phyloP scores from a whole-genome alignment of 2,888 invertebrate species.

The Xanthia togata region DNA sequence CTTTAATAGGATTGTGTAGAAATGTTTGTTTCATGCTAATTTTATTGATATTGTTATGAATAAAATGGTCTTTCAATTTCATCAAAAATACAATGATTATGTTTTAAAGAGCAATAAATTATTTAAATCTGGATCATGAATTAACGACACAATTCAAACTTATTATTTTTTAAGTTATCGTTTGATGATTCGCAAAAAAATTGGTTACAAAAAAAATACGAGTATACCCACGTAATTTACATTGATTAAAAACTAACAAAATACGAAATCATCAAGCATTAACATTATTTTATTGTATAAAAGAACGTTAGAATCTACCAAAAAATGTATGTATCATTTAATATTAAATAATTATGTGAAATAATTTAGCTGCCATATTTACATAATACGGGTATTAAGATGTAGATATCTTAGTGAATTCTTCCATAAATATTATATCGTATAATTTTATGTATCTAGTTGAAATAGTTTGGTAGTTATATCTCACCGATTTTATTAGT shows the following conservation, averaged over 20 bases:
- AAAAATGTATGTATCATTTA: conserved; percentile 43
- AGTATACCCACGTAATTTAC: not conserved
- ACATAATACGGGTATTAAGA: conserved; percentile 73
- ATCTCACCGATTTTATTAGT: conserved; percentile 68
- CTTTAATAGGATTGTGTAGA: conserved; percentile 29
- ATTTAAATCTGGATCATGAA: not conserved
- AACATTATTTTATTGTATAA: conserved; percentile 13
- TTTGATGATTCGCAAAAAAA: not conserved
- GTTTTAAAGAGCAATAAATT: not conserved
- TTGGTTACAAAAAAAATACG: not conserved
- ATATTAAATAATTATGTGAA: conserved; percentile 21
- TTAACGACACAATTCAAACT: not conserved
- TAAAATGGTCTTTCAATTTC: conserved; percentile 15
- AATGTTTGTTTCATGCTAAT: conserved; percentile 10
- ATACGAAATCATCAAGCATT: conserved; percentile 18
- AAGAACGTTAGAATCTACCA: conserved; percentile 32
- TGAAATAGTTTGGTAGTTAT: conserved; percentile 49
- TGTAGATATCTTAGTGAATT: conserved; percentile 62
- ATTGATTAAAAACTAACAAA: conserved; percentile 2
- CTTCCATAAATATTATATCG: conserved; percentile 52
- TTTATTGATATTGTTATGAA: conserved; percentile 12
- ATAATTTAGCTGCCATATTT: conserved; percentile 66
- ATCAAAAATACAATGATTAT: not conserved
- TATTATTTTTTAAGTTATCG: not conserved
- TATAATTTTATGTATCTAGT: conserved; percentile 52